phyloP scores from a whole-genome alignment of 2,888 invertebrate genomes.

The Pyrrhia umbra region DNA sequence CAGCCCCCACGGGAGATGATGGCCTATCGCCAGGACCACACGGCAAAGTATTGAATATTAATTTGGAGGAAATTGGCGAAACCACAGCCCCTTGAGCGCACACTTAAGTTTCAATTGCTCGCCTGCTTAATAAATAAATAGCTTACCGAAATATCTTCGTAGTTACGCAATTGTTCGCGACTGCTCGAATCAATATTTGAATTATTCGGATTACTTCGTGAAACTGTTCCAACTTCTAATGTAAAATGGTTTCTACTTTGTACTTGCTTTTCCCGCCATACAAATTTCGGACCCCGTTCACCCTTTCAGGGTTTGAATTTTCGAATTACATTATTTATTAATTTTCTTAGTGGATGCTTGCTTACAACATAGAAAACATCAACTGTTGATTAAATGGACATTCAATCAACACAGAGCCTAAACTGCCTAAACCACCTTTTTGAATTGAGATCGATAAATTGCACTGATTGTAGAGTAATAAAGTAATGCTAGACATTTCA shows the following conservation, averaged over 20 bases:
- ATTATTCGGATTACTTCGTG: slow-evolving; percentile 35
- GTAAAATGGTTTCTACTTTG: slow-evolving; percentile 1
- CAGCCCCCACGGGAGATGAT: slow-evolving; percentile 28
- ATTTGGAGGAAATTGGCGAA: slow-evolving; percentile 55
- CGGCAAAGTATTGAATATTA: slow-evolving; percentile 57
- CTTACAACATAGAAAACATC: too few species aligned
- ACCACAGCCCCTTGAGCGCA: slow-evolving; percentile 46
- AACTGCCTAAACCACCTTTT: too few species aligned
- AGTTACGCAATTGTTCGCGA: slow-evolving; percentile 24
- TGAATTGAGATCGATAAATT: too few species aligned
- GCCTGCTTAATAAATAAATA: slow-evolving; percentile 53
- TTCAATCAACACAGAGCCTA: too few species aligned
- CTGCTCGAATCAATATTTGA: slow-evolving; percentile 47
- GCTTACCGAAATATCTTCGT: slow-evolving; percentile 31
- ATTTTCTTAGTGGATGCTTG: too few species aligned
- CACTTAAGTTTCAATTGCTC: slow-evolving; percentile 55
- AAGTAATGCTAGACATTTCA: neutral
- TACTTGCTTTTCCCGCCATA: too few species aligned
- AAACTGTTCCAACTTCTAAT: slow-evolving; percentile 10
- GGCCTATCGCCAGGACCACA: slow-evolving; percentile 15
- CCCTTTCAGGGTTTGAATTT: too few species aligned
- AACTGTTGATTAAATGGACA: too few species aligned
- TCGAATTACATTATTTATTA: too few species aligned
- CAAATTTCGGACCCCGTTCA: too few species aligned
- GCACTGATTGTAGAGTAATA: slow-evolving; percentile 3